Conservation (phyloP, 2,888 invertebrate genomes). For the Apodemia mormo region DNA sequence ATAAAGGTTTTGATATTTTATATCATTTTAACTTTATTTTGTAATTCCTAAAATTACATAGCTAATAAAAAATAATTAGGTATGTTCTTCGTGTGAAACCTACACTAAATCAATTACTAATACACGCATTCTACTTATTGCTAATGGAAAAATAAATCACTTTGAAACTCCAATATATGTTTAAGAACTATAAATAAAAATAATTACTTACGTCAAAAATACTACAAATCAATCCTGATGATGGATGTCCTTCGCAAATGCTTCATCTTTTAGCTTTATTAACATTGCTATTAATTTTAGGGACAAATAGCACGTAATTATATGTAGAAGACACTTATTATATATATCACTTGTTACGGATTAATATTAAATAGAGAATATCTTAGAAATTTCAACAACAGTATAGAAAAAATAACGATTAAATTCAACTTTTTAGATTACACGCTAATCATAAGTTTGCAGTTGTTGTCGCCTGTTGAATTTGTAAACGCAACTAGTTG, state of each 20-base stretch:
- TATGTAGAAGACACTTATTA: constrained; percentile 38
- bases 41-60: too few species aligned
- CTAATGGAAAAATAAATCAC: too few species aligned
- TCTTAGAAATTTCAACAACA: constrained; percentile 46
- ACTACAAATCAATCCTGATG: not conserved
- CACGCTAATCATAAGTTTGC: constrained; percentile 44
- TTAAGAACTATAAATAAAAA: not conserved
- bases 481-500: constrained; percentile 54
- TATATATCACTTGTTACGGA: constrained; percentile 7
- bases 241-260: constrained; percentile 2
- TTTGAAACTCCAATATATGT: too few species aligned
- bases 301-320: constrained; percentile 43
- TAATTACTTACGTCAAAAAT: not conserved
- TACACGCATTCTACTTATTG: too few species aligned
- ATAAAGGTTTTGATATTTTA: too few species aligned
- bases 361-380: constrained; percentile 36
- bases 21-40: too few species aligned
- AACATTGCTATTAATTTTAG: constrained; percentile 45
- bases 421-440: constrained; percentile 54
- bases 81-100: too few species aligned
- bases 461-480: constrained; percentile 64
- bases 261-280: constrained; percentile 30
- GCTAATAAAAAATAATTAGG: too few species aligned
- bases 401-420: constrained; percentile 54
- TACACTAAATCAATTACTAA: too few species aligned